Evolutionary conservation across 2,113 vertebrate genomes (phyloP), one percentile per base, ranked within the genome.

Genomic region (Vanacampus margaritifer): DNA sequence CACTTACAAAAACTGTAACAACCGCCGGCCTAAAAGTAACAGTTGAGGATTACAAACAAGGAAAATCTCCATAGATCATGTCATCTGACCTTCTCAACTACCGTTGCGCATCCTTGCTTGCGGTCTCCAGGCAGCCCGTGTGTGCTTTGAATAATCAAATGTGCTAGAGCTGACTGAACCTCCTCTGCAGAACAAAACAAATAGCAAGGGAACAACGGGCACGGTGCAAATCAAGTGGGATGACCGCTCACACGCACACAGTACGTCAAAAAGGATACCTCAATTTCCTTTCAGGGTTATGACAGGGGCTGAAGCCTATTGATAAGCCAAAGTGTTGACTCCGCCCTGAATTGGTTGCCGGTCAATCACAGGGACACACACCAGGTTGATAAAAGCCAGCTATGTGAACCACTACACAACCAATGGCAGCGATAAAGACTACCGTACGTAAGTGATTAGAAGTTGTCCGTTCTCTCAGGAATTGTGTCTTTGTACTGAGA

Each of bases 111-210:
- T 67, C 54, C 59, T 26, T 41, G 21, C 21, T 39, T 41, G 64
- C 45, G 39, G 45, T 48, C 62, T 60, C 21, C 32, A 5, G 45
- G 43, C 46, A 75, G 12, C 26, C 26, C 8, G 26, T 54, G 48
- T 69, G 37, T 64, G 62, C 50, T 86, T 88, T 88, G 84, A 84
- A 84, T 90, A 88, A 79, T 78, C 83, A 89, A 88, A 89, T 89
- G 48, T 67, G 68, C 48, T 7, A 2, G 39, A 50, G 39, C 3
- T 21, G 36, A 53, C 17, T 53, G 73, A 66, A 56, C 78, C 72
- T 26, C 37, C 26, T n/a, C 63, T 39, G 57, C 21, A 32, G 53
- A 23, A 58, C 45, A 48, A 41, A 53, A 0, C 41, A 35, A 64
- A 64, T 71, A 72, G 66, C 65, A 65, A 69, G 73, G 71, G 67